A percentile compares a stretch with the other conserved stretches of the same genome.
Conservation (phyloP, 2,113 vertebrate genomes). For the Indicator indicator region DNA sequence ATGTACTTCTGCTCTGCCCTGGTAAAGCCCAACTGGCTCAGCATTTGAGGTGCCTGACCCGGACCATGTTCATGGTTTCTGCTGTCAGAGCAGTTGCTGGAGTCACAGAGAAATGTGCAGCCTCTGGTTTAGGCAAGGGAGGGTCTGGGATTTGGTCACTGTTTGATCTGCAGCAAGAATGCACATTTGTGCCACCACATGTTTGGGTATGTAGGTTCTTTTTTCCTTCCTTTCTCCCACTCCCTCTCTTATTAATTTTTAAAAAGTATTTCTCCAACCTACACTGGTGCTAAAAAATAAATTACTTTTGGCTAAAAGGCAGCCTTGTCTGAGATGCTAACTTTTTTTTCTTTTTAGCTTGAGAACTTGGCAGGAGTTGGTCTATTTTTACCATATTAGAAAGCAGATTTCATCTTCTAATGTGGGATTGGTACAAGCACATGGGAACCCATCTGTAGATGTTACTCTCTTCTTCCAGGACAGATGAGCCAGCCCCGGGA, state of each 20-base stretch:
- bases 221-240: background rate
- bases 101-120: background rate
- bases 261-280: background rate
- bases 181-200: background rate
- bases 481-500: background rate
- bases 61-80: background rate
- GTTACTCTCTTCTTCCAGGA: background rate
- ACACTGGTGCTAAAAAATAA: background rate
- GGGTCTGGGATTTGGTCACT: background rate
- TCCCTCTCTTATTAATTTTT: fast-evolving
- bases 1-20: background rate
- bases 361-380: background rate
- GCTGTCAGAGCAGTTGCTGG: background rate
- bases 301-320: background rate
- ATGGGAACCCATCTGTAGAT: background rate
- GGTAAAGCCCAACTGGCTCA: background rate
- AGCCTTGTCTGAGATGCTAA: background rate
- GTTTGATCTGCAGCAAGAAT: background rate
- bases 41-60: background rate
- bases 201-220: background rate
- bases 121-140: background rate
- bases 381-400: slow-evolving; percentile 12
- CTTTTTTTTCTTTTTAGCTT: background rate
- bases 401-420: background rate
- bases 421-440: background rate